phyloP scores from a whole-genome alignment of 2,888 invertebrate genomes.

The Pyrgus malvae region DNA sequence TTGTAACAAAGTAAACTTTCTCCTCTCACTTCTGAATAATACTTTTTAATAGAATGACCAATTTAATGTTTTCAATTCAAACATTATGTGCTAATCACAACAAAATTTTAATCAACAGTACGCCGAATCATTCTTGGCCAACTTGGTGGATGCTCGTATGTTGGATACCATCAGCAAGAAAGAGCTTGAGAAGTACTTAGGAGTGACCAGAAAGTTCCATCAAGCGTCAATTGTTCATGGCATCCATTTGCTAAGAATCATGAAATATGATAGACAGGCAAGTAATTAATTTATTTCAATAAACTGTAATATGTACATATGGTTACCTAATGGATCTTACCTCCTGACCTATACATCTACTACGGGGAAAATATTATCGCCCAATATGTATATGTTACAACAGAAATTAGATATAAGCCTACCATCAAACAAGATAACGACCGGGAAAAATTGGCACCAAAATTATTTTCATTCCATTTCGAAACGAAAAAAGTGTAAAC shows the following conservation, averaged over 20 bases:
- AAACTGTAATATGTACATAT: too few relatives aligned
- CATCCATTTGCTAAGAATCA: constrained; percentile 94
- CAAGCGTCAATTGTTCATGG: constrained; percentile 97
- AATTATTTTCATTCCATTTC: not conserved
- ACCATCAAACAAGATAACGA: not conserved
- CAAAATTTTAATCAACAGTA: constrained; percentile 83
- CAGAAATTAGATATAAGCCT: not conserved
- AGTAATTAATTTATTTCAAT: constrained; percentile 37
- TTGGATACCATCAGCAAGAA: constrained; percentile 96
- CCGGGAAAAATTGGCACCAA: not conserved
- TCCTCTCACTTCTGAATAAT: too few relatives aligned
- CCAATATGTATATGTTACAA: too few relatives aligned
- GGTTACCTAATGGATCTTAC: too few relatives aligned
- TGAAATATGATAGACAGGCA: constrained; percentile 95
- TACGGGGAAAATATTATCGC: too few relatives aligned
- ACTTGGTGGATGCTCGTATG: constrained; percentile 96
- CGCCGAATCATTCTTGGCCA: constrained; percentile 92
- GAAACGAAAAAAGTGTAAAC: not conserved
- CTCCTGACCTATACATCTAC: too few relatives aligned
- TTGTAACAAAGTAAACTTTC: too few relatives aligned
- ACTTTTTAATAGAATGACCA: too few relatives aligned
- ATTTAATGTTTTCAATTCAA: too few relatives aligned
- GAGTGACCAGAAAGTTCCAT: constrained; percentile 96
- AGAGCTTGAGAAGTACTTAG: constrained; percentile 95
- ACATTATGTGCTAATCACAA: too few relatives aligned